phyloP scores from a whole-genome alignment of 2,113 vertebrate genomes.

The Agelaius tricolor region DNA sequence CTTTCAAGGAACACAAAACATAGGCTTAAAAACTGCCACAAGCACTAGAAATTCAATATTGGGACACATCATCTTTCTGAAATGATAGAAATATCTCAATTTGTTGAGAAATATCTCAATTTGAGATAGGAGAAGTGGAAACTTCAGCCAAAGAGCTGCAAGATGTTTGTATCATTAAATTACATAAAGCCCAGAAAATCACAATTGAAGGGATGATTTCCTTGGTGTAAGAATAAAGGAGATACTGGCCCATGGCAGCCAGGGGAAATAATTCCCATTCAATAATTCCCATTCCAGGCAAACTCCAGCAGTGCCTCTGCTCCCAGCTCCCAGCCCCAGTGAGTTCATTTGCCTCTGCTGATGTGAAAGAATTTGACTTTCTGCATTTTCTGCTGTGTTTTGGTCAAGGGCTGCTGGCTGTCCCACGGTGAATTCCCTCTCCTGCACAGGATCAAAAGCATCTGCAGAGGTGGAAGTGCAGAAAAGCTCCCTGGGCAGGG shows the following conservation, averaged over 20 bases:
- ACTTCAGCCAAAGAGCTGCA: not conserved
- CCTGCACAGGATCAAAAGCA: conserved; percentile 68
- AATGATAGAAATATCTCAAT: not conserved
- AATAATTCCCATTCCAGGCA: not conserved
- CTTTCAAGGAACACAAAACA: not conserved
- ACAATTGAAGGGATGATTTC: not conserved
- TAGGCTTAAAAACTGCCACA: not conserved
- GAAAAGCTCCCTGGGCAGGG: conserved; percentile 69
- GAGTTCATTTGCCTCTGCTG: conserved; percentile 12
- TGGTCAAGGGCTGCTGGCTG: conserved; percentile 22
- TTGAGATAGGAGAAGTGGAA: not conserved
- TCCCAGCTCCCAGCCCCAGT: not conserved
- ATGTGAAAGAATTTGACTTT: not conserved
- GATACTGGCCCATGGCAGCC: not conserved
- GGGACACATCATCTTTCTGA: not conserved
- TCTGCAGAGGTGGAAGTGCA: conserved; percentile 70
- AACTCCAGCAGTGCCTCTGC: not conserved
- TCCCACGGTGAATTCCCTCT: conserved; percentile 46
- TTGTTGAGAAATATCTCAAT: not conserved
- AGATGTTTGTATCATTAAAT: not conserved
- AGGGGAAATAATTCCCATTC: not conserved
- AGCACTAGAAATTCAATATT: not conserved
- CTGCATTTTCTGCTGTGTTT: not conserved
- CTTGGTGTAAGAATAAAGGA: not conserved
- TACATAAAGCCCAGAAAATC: conserved; percentile 27